Evolutionary conservation across 2,113 vertebrate species (phyloP).

Genomic region (Brachionichthys hirsutus): DNA sequence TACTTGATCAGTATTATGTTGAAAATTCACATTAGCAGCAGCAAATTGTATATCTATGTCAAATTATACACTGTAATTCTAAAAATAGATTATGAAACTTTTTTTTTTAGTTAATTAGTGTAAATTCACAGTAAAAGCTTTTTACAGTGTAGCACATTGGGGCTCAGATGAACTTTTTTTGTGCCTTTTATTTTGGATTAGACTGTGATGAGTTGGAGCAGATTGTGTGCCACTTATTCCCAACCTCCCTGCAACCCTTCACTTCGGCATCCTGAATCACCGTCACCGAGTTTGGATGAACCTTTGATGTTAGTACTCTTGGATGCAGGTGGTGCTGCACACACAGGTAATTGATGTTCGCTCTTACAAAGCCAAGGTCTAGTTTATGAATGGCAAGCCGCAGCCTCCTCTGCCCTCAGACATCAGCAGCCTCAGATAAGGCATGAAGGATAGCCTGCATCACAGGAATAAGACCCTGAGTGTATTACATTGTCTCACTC

Average conservation of each 20-base stretch:
- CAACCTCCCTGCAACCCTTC: neutral
- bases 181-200: neutral
- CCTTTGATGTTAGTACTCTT: constrained; percentile 42
- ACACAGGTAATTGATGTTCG: constrained; percentile 82
- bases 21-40: too few relatives aligned
- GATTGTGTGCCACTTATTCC: constrained; percentile 24
- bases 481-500: constrained; percentile 22
- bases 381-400: constrained; percentile 79
- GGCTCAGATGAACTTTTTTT: neutral
- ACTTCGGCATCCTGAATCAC: constrained; percentile 31
- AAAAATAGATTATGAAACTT: too few relatives aligned
- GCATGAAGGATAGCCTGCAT: constrained; percentile 80
- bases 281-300: constrained; percentile 32
- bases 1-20: too few relatives aligned
- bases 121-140: too few relatives aligned
- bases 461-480: constrained; percentile 69
- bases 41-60: too few relatives aligned
- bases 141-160: too few relatives aligned
- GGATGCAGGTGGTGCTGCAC: constrained; percentile 65
- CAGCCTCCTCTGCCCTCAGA: constrained; percentile 77
- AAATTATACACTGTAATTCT: too few relatives aligned
- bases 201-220: constrained; percentile 29
- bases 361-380: constrained; percentile 85
- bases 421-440: constrained; percentile 81
- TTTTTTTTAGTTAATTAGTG: too few relatives aligned